Evolutionary conservation across 2,797 vertebrate species (phyloP).

Genomic region (Micropoecilia bifurca): DNA sequence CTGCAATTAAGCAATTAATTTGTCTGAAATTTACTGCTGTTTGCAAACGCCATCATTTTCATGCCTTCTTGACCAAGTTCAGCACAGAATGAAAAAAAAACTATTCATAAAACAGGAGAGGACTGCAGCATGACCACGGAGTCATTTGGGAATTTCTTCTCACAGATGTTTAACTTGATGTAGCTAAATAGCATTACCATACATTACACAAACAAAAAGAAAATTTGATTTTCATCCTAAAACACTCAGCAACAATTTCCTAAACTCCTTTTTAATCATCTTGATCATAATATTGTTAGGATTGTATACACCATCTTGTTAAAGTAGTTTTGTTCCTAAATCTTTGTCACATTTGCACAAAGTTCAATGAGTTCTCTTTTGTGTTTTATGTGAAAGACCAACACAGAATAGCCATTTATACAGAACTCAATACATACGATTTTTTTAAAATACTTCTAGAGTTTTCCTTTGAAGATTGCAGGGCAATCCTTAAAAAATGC

Average conservation of each 20-base stretch:
- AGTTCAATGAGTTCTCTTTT: background rate
- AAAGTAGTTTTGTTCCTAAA: background rate
- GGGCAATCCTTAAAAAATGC: no score
- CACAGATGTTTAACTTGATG: conserved; percentile 13
- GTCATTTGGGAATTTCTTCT: background rate
- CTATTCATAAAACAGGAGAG: background rate
- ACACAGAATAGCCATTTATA: background rate
- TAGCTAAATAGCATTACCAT: conserved; percentile 1
- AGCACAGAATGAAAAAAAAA: conserved; percentile 42
- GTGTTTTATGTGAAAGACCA: background rate
- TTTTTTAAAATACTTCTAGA: background rate
- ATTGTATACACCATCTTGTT: background rate
- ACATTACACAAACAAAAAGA: background rate
- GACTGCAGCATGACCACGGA: background rate
- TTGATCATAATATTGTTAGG: background rate
- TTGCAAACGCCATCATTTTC: conserved; percentile 77
- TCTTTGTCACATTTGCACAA: background rate
- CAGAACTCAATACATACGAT: background rate
- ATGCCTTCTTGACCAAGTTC: conserved; percentile 53
- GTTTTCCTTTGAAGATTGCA: no score
- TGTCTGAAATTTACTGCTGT: conserved; percentile 86
- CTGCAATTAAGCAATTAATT: conserved; percentile 92
- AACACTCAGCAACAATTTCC: background rate
- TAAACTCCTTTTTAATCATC: background rate
- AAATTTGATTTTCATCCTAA: background rate